Conservation (phyloP, 2,113 vertebrate genomes). For the Clinocottus analis region DNA sequence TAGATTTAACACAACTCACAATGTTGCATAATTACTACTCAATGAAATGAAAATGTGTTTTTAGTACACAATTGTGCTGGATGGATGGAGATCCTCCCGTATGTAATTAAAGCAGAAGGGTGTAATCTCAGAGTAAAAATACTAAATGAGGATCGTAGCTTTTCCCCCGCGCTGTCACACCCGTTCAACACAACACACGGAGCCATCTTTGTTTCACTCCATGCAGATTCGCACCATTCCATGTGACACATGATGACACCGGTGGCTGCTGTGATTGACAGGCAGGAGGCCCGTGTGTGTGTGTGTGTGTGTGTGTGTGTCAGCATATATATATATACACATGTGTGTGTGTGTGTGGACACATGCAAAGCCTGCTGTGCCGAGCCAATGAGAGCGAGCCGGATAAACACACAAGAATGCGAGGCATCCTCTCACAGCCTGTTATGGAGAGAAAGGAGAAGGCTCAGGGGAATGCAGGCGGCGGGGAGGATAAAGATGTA, state of each 20-base stretch:
- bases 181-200: too few relatives aligned
- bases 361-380: conserved; percentile 29
- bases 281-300: too few relatives aligned
- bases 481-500: conserved; percentile 23
- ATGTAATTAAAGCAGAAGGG: conserved; percentile 23
- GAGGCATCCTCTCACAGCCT: conserved; percentile 60
- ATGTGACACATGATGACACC: too few relatives aligned
- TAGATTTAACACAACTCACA: neutral
- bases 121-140: conserved; percentile 37
- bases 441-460: conserved; percentile 32
- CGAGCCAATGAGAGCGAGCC: conserved; percentile 31
- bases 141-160: conserved; percentile 6
- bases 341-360: neutral
- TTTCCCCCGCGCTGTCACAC: too few relatives aligned
- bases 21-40: neutral
- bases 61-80: neutral
- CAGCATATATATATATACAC: neutral
- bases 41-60: conserved; percentile 10
- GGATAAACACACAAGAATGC: conserved; percentile 69
- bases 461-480: conserved; percentile 34
- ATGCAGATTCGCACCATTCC: too few relatives aligned
- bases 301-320: too few relatives aligned
- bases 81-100: conserved; percentile 16
- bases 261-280: too few relatives aligned
- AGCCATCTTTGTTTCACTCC: too few relatives aligned